Evolutionary conservation across 2,797 vertebrate genomes (phyloP), one percentile per base, ranked within the genome.

Genomic region (Sparidentex hasta): DNA sequence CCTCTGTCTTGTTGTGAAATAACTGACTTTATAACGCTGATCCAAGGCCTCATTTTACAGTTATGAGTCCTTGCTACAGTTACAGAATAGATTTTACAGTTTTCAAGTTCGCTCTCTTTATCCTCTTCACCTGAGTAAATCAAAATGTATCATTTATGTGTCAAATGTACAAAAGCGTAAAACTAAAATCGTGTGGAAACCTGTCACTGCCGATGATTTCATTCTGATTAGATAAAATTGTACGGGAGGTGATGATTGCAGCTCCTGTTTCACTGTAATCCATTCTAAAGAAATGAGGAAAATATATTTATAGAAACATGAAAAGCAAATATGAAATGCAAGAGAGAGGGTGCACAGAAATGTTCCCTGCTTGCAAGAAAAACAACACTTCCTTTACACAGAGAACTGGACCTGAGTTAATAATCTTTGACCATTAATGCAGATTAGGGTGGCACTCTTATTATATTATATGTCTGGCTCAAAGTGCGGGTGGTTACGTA

Each of bases 401-500:
- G 66, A 23, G 18, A 58, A 48, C 11, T 4, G 23, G 11, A 44
- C 14, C 0, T 8, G 16, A 62, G 58, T 54, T 47, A 43, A 41
- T 38, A 27, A 14, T 41, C 57, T 51, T 21, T 20, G 25, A 57
- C 17, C 11, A 52, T 27, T 64, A 52, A 65, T 20, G 18, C 25
- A 62, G 61, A 61, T 62, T 23, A 64, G 18, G 12, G 20, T n/a
- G 2, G 11, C 38, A 55, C n/a, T 51, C 41, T 62, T 47, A 43
- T 38, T 2, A 8, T 38, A 50, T 33, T 74, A 25, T 38, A 47
- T 43, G 38, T 11, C 38, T 71, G 44, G 70, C n/a, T 74, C 73
- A 80, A 77, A 78, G 74, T 70, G 3, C 78, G 73, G 41, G 48
- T 16, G 23, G 33, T 73, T 69, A 66, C 52, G 50, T 41, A 56